phyloP scores from a whole-genome alignment of 1,140 invertebrate genomes.

The Macrobrachium rosenbergii region DNA sequence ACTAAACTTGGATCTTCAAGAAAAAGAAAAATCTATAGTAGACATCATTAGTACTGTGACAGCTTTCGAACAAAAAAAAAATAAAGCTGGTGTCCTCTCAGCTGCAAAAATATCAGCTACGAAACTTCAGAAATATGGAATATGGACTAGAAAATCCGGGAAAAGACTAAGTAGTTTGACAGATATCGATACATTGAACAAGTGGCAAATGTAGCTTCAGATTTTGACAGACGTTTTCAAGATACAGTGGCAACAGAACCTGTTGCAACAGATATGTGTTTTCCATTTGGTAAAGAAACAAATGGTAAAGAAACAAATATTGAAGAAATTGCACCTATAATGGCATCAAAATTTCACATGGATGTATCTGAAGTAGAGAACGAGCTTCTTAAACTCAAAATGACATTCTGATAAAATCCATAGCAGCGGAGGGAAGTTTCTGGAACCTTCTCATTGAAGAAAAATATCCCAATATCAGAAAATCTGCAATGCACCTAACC shows the following conservation, averaged over 20 bases:
- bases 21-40: conserved; percentile 20
- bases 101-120: conserved; percentile 1
- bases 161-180: not conserved
- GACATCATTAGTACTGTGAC: conserved; percentile 38
- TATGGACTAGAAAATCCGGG: too few species aligned
- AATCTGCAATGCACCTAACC: too few species aligned
- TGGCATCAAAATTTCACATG: too few species aligned
- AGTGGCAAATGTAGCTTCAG: conserved; percentile 18
- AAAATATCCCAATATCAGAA: too few species aligned
- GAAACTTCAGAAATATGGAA: not conserved
- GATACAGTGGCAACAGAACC: too few species aligned
- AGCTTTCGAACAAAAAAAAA: conserved; percentile 4
- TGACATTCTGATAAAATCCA: too few species aligned
- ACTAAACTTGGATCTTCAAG: conserved; percentile 20
- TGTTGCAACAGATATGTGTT: not conserved
- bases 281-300: too few species aligned
- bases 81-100: conserved; percentile 26
- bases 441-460: too few species aligned
- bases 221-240: conserved; percentile 40
- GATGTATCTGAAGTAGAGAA: too few species aligned
- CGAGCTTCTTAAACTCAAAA: too few species aligned
- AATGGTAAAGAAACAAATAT: too few species aligned
- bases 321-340: too few species aligned
- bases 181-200: conserved; percentile 15
- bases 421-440: not conserved